Base-by-base conservation (phyloP, 2,888 invertebrate genomes). In the Eledona agricola region DNA sequence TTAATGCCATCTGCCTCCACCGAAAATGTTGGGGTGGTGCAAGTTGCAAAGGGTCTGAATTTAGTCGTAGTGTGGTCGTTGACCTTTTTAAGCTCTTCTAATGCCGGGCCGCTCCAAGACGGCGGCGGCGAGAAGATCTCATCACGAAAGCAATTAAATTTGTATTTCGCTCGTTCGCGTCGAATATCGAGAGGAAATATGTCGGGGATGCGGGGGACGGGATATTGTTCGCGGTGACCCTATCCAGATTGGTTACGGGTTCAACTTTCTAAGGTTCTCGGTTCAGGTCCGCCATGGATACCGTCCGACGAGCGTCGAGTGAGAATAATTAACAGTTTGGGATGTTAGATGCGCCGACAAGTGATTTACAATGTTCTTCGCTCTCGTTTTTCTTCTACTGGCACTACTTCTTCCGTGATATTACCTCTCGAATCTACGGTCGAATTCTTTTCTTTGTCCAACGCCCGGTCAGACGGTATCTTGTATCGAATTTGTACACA, bases 171-270 rank as follows among this genome's bases (percentile, higher is more conserved):
- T 2, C 3, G 26, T 26, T 26, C 11, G 10, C 26, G 11, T 11
- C 26, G 10, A 9, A 26, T 9, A 26, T 26, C 26, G 26, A 7
- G 10, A 6, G 23, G n/a, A 23, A 23, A n/a, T 9, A n/a, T n/a
- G n/a, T n/a, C n/a, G n/a, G n/a, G n/a, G n/a, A n/a, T n/a, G n/a
- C n/a, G n/a, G 4, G 9, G 6, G 10, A 26, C 9, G 15, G 6
- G 29, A 11, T 29, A 11, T 11, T 29, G 11, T 29, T 59, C 51
- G n/a, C n/a, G 49, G 34, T 60, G 58, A 60, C 57, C 57, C 55
- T 55, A 60, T 60, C 58, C 57, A 38, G 57, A 60, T 56, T 47
- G 42, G 55, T 43, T 42, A 51, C 56, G 50, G 58, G 51, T 56
- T 60, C 50, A 54, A 57, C 60, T 61, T 61, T 61, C 60, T 57